These are phyloP conservation scores for Heterohyrax brucei DNA, from an alignment of 2,797 vertebrate species.

Conservation along the genomic window DNA sequence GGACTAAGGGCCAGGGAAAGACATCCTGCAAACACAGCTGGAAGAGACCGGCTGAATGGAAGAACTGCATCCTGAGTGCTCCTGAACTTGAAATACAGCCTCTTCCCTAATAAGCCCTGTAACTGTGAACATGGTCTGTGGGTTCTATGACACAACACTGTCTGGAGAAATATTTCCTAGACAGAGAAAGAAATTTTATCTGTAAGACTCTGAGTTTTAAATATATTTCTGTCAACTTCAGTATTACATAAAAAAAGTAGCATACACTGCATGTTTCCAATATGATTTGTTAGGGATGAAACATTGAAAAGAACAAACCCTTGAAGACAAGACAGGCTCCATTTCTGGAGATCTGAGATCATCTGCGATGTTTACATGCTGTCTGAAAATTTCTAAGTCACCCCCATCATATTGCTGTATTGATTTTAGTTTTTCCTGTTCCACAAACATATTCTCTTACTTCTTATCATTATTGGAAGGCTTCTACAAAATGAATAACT, in stretches of 20 bases:
- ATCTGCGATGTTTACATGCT: neutral
- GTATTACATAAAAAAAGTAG: neutral
- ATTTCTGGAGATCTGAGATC: neutral
- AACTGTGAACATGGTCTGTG: too few relatives aligned
- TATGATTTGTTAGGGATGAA: conserved; percentile 5
- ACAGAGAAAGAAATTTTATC: neutral
- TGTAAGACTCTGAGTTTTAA: neutral
- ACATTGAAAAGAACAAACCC: neutral
- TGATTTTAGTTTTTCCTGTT: neutral
- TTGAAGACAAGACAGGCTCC: neutral
- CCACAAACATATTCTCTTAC: neutral
- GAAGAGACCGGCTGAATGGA: too few relatives aligned
- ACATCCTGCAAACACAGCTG: too few relatives aligned
- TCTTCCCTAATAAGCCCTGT: too few relatives aligned
- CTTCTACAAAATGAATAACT: neutral
- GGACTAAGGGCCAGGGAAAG: too few relatives aligned
- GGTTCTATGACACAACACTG: neutral
- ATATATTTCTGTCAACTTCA: neutral
- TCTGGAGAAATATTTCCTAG: neutral
- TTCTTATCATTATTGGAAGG: neutral
- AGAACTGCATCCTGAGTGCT: too few relatives aligned
- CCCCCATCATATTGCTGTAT: neutral
- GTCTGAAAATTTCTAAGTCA: neutral
- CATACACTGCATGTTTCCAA: neutral
- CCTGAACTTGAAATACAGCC: too few relatives aligned